Evolutionary conservation across 1,140 invertebrate genomes (phyloP), one percentile per base, ranked within the genome.

Genomic region (Microplitis mediator): DNA sequence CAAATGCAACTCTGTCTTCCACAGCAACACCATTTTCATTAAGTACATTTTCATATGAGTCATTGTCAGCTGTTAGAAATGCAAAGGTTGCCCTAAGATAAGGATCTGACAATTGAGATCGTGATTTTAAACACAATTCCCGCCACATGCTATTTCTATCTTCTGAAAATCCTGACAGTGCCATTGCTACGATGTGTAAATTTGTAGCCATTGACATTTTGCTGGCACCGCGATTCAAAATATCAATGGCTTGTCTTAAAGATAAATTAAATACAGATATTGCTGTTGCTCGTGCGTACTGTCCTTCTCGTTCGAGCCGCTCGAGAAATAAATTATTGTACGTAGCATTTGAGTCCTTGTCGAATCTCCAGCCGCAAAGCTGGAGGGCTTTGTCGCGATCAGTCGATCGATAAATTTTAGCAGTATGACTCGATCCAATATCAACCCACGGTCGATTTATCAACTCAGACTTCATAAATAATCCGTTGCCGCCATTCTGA

Each of bases 1-100:
- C 96, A 89, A 98, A 98, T n/a, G 95, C 97, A 54, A 98, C 91
- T 78, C 95, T 89, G 87, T 99, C 97, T 77, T 94, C 91, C 4
- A 98, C 91, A 16, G 91, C 90, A 81, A 97, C 91, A n/a, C 91
- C 92, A 52, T 88, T 90, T 85, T 97, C 95, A 79, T 92, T 91
- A 87, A 97, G 86, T 79, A 97, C 92, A 76, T 90, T 90, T 68
- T 95, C 93, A 79, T 94, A 96, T 75, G 91, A 92, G 72, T 93
- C 92, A 78, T 91, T 90, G 36, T 95, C 92, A 56, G 93, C 91
- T 0, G 95, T 95, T 9, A 98, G 89, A 87, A 98, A 98, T 32
- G 93, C 91, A 89, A 98, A 98, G 78, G 97, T 93, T 2, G 95
- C 95, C 79, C 95, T 90, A 45, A 99, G 89, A 88, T 98, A 97